Evolutionary conservation across 2,113 vertebrate species (phyloP).

Genomic region (Rhabdomys dilectus): DNA sequence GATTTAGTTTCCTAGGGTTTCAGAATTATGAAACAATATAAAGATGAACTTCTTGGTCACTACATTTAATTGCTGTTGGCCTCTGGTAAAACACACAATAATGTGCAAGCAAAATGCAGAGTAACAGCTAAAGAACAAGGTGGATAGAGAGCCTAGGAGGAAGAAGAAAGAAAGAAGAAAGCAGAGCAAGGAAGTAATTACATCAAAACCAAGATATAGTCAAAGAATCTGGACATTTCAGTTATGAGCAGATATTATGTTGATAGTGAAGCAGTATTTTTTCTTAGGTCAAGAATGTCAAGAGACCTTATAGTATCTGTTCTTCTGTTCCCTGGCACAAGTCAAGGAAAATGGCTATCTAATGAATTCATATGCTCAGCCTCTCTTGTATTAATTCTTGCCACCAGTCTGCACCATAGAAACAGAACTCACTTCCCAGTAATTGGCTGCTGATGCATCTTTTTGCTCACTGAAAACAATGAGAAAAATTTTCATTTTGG

Average conservation of each 20-base stretch:
- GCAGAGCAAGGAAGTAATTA: neutral
- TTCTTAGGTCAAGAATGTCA: neutral
- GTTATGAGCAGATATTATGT: neutral
- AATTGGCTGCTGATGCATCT: neutral
- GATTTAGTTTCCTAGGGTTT: neutral
- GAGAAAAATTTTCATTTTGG: neutral
- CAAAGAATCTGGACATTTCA: neutral
- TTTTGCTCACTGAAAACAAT: neutral
- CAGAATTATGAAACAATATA: neutral
- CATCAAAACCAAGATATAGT: neutral
- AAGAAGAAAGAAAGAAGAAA: too few relatives aligned
- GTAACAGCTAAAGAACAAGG: fast-evolving
- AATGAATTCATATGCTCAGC: neutral
- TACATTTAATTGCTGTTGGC: neutral
- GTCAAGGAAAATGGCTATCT: neutral
- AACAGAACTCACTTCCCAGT: neutral
- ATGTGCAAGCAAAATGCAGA: neutral
- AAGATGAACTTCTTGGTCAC: too few relatives aligned
- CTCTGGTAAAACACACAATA: neutral
- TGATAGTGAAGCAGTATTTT: neutral
- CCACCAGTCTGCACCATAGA: neutral
- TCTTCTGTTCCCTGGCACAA: neutral
- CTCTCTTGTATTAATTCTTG: fast-evolving
- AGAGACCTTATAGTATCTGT: neutral
- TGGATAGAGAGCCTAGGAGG: too few relatives aligned